phyloP scores from a whole-genome alignment of 1,140 invertebrate genomes.

The Galleria mellonella region DNA sequence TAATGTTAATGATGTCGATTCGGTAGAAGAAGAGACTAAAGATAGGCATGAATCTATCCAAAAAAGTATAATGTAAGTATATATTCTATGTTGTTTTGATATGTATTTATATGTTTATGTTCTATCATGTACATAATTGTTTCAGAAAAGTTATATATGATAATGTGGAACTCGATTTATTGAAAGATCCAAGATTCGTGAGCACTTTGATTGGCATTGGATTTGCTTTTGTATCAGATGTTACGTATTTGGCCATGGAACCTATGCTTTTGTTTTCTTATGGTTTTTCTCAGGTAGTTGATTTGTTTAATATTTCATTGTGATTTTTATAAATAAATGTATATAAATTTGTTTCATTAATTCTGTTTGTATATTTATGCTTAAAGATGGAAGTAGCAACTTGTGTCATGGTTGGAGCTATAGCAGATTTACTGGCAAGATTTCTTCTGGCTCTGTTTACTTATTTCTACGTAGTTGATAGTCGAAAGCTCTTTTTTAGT shows the following conservation, averaged over 20 bases:
- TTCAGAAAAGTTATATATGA: slow-evolving; percentile 56
- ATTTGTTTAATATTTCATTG: background rate
- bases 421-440: slow-evolving; percentile 51
- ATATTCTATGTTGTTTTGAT: background rate
- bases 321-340: background rate
- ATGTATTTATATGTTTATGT: background rate
- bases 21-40: slow-evolving; percentile 17
- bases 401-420: slow-evolving; percentile 59
- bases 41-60: slow-evolving; percentile 45
- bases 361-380: slow-evolving; percentile 12
- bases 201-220: slow-evolving; percentile 55
- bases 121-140: slow-evolving; percentile 7
- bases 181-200: slow-evolving; percentile 58
- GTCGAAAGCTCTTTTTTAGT: slow-evolving; percentile 46
- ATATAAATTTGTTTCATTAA: background rate
- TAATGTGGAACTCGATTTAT: slow-evolving; percentile 55
- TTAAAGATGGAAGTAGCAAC: slow-evolving; percentile 60
- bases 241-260: slow-evolving; percentile 63
- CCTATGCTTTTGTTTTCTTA: slow-evolving; percentile 61
- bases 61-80: slow-evolving; percentile 59
- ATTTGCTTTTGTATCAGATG: slow-evolving; percentile 61
- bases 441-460: slow-evolving; percentile 50
- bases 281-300: slow-evolving; percentile 48
- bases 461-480: slow-evolving; percentile 54
- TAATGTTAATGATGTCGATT: slow-evolving; percentile 33